These are phyloP conservation scores for Morinoia aosen DNA, from an alignment of 2,888 invertebrate genomes.

Conservation along the genomic window DNA sequence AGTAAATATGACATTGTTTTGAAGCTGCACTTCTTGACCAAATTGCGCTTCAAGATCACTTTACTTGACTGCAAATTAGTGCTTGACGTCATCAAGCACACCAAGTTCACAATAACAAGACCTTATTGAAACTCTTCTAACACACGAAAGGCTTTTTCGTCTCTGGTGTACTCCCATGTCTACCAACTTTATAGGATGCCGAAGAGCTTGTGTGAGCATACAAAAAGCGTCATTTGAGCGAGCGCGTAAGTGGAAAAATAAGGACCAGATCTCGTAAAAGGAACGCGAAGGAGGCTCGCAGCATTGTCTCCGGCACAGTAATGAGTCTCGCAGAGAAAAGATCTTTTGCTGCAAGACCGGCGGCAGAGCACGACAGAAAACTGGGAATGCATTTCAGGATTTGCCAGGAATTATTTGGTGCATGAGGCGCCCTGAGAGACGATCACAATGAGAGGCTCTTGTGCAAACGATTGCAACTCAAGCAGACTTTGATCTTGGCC, in stretches of 20 bases:
- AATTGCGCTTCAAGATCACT: not conserved
- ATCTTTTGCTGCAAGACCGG: not conserved
- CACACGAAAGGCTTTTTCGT: not conserved
- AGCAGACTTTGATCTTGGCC: not conserved
- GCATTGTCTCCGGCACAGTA: slow-evolving; percentile 9
- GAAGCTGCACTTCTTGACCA: not conserved
- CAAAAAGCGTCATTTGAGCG: not conserved
- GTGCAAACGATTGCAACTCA: not conserved
- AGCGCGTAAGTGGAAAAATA: not conserved
- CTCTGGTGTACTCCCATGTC: not conserved
- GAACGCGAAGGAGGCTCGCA: not conserved
- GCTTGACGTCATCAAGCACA: not conserved
- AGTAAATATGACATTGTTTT: not conserved
- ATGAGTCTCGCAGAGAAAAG: slow-evolving; percentile 11
- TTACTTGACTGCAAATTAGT: not conserved
- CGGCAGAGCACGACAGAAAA: not conserved
- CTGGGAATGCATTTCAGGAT: not conserved
- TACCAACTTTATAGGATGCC: not conserved
- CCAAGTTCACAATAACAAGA: not conserved
- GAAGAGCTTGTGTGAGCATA: not conserved
- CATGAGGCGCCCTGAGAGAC: not conserved
- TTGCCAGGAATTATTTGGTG: not conserved
- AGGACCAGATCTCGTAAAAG: not conserved
- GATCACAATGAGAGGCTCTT: not conserved
- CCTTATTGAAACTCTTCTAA: not conserved